Base-by-base conservation (phyloP, 2,113 vertebrate genomes). In the Paramormyrops kingsleyae region DNA sequence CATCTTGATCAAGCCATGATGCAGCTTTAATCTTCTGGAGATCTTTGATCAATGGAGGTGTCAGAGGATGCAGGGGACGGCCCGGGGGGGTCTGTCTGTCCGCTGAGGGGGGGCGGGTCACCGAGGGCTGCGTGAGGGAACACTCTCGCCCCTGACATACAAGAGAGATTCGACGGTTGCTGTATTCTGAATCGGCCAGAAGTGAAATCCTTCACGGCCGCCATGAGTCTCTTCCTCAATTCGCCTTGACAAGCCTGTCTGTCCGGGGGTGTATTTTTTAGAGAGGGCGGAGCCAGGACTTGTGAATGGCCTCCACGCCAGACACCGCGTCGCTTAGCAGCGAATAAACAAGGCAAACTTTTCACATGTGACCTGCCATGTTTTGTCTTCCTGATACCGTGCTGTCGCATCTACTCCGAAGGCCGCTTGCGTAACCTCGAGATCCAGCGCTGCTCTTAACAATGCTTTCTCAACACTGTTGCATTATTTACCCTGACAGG, bases 221-320 rank as follows among this genome's bases (percentile, higher is more conserved):
- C 35, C 27, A 24, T 46, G 70, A 31, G 56, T 70, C 50, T 13
- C 49, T 24, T 89, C 27, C n/a, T 74, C 52, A 31, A 24, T 9
- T 46, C 21, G 83, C 85, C 90, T 87, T 56, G 83, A 50, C 52
- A 35, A 90, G 44, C 31, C 84, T 15, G 49, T 87, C 83, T 88
- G 49, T 90, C 89, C 88, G n/a, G 10, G 88, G 86, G 53, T 59
- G 50, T 91, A 90, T 90, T 91, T 91, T 91, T 92, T 91, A 89
- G 87, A 89, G 86, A 31, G 66, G 90, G 87, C 35, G 77, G 70
- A 50, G 88, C n/a, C 35, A 47, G 84, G 87, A 83, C 52, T 66
- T 42, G 49, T 50, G 31, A 88, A 70, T 49, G 77, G 52, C 88
- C 87, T 70, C 80, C 10, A 4, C 70, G 88, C 91, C 91, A 87